phyloP scores from a whole-genome alignment of 1,140 invertebrate species.

The Venturia canescens region DNA sequence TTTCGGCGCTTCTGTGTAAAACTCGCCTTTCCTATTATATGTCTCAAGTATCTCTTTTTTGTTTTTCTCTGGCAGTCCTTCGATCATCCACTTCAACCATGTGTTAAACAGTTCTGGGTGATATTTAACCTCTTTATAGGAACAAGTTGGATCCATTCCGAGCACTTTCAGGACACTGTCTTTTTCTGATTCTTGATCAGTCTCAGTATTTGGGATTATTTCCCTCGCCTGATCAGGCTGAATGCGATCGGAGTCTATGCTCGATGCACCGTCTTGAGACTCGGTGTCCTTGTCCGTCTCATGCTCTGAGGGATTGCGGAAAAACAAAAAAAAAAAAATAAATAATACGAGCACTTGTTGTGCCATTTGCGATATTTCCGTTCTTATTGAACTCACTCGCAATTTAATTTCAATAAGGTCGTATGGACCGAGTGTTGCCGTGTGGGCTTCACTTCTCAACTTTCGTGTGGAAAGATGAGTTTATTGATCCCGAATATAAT shows the following conservation, averaged over 20 bases:
- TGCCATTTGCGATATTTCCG: constrained; percentile 32
- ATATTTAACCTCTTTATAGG: constrained; percentile 46
- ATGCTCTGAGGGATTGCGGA: background rate
- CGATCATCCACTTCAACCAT: constrained; percentile 55
- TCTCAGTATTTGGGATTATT: background rate
- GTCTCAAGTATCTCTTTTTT: constrained; percentile 52
- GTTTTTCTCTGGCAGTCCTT: constrained; percentile 54
- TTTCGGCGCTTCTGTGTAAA: constrained; percentile 51
- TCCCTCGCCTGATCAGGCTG: background rate
- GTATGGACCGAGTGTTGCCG: constrained; percentile 38
- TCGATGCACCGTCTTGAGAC: background rate
- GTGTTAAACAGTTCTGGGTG: constrained; percentile 51
- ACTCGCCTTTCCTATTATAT: constrained; percentile 48
- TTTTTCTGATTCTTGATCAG: background rate
- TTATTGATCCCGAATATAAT: background rate
- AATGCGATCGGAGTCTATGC: background rate
- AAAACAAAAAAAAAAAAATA: too few species aligned
- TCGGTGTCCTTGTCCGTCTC: background rate
- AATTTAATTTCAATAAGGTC: constrained; percentile 17
- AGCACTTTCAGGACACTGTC: constrained; percentile 35
- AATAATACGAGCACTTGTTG: constrained; percentile 44
- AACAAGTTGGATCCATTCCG: constrained; percentile 32
- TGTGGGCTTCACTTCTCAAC: constrained; percentile 46
- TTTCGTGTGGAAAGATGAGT: constrained; percentile 41
- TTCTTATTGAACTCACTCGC: constrained; percentile 47